Base-by-base conservation (phyloP, 2,113 vertebrate genomes). In the Phaethon lepturus region DNA sequence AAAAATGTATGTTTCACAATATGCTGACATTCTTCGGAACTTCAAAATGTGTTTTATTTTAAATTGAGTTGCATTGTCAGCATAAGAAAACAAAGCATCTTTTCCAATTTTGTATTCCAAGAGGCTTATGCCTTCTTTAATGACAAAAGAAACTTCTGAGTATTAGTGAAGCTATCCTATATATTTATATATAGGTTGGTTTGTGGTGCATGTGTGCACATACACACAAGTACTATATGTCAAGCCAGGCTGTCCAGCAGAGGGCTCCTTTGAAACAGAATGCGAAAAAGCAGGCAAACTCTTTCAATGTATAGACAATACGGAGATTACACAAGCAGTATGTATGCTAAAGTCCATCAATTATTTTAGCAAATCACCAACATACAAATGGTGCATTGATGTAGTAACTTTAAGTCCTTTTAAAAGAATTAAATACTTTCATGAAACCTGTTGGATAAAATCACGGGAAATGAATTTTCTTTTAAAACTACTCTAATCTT, bases 201-300 rank as follows among this genome's bases (percentile, higher is more conserved):
- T 50, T 55, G 52, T 31, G 45, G 42, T 13, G 40, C 82, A 62
- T 86, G 40, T 72, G 45, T 50, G 38, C 72, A 75, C 15, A 50
- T 24, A 23, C 8, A 69, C 24, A 22, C 31, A 29, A 90, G 11
- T 19, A 33, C 68, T 60, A 22, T 24, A 90, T 52, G 90, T 92
- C 95, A 97, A 42, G 72, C 33, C 80, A 82, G 90, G 93, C 92
- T 95, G 97, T 97, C 98, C 98, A 98, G 98, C 98, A 98, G 98
- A 98, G 98, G 98, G 98, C 98, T 98, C 98, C 98, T 98, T 97
- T 98, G 98, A 98, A 98, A 98, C 97, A 97, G 97, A 96, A 97
- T 93, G 80, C 86, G 93, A 95, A 97, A 96, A 97, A 95, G 63
- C 85, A 96, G 33, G 78, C n/a, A 86, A 81, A 82, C 26, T 45